phyloP scores from a whole-genome alignment of 2,888 invertebrate genomes.

The Synergus japonicus region DNA sequence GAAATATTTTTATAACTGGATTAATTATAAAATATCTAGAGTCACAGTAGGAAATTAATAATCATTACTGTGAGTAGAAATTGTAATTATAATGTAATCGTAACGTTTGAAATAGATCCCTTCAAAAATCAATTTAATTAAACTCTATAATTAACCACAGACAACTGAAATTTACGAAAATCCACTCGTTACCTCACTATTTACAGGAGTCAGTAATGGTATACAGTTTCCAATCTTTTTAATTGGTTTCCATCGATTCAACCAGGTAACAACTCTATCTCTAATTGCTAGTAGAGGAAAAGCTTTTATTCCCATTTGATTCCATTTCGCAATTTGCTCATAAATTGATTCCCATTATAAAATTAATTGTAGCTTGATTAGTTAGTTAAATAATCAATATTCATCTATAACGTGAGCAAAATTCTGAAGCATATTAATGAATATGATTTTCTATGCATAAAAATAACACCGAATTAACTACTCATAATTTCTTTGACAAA shows the following conservation, averaged over 20 bases:
- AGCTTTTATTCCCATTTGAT: not conserved
- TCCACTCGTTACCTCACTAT: not conserved
- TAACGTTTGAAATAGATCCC: not conserved
- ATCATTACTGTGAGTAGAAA: not conserved
- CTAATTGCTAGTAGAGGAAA: not conserved
- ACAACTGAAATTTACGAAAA: not conserved
- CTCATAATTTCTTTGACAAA: not conserved
- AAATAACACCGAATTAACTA: not conserved
- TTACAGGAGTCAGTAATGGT: not conserved
- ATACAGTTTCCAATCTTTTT: not conserved
- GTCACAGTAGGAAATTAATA: not conserved
- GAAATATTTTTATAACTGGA: too few relatives aligned
- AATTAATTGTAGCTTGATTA: not conserved
- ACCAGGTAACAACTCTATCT: not conserved
- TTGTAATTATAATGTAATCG: not conserved
- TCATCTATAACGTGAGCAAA: not conserved
- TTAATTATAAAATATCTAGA: not conserved
- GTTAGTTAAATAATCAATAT: not conserved
- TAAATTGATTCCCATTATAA: not conserved
- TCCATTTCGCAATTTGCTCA: not conserved
- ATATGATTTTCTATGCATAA: not conserved
- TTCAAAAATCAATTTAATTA: not conserved
- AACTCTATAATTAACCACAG: not conserved
- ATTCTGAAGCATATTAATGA: not conserved
- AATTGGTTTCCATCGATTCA: not conserved